Conservation (phyloP, 2,113 vertebrate species). For the Nycticorax nycticorax region DNA sequence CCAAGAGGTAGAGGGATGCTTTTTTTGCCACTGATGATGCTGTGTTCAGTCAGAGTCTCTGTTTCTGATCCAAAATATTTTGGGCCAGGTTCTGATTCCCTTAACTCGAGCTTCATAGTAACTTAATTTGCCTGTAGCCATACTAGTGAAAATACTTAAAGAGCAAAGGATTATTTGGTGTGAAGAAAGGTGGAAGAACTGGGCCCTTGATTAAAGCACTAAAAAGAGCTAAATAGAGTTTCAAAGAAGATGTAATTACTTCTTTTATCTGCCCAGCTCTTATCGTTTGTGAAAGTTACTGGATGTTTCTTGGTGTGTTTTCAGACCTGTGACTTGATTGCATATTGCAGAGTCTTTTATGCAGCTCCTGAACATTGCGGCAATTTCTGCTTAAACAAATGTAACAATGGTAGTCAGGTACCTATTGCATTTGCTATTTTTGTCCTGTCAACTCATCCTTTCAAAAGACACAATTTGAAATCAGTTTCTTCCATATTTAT, state of each 20-base stretch:
- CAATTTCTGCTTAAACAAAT: constrained; percentile 66
- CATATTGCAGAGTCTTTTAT: constrained; percentile 41
- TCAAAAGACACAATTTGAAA: constrained; percentile 63
- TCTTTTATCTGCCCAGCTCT: constrained; percentile 44
- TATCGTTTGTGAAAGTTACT: constrained; percentile 46
- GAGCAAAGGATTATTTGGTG: not conserved
- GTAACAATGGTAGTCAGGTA: constrained; percentile 52
- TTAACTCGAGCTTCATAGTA: not conserved
- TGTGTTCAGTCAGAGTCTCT: not conserved
- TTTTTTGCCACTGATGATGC: not conserved
- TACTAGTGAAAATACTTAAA: not conserved
- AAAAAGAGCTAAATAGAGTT: constrained; percentile 42
- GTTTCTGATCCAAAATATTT: not conserved
- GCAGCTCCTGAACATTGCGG: not conserved
- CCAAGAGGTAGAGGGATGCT: not conserved
- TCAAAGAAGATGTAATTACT: constrained; percentile 49
- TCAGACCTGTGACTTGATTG: constrained; percentile 62
- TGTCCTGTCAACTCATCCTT: constrained; percentile 55
- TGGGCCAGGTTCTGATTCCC: not conserved
- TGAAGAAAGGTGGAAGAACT: constrained; percentile 19
- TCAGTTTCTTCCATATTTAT: constrained; percentile 61
- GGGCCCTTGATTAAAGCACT: constrained; percentile 24
- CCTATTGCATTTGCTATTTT: constrained; percentile 58
- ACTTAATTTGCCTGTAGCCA: not conserved
- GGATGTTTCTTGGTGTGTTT: constrained; percentile 50